These are phyloP conservation scores for Diadophis punctatus DNA, from an alignment of 2,113 vertebrate species.

Conservation along the genomic window DNA sequence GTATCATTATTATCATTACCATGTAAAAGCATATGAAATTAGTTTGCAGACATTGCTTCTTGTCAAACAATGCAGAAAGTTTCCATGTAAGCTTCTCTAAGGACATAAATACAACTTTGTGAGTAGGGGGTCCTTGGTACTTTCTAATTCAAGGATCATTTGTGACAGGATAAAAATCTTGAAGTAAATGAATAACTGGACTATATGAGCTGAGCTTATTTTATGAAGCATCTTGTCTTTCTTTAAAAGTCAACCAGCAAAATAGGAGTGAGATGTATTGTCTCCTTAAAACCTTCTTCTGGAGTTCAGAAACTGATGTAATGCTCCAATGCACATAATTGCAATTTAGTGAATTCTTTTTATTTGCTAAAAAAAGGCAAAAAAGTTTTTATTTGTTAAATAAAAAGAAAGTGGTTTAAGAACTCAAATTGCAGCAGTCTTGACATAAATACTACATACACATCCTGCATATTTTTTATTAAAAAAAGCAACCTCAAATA, in stretches of 20 bases:
- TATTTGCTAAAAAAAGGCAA: neutral
- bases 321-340: neutral
- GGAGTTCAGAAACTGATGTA: neutral
- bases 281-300: neutral
- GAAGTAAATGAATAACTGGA: neutral
- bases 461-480: conserved; percentile 1
- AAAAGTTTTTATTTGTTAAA: neutral
- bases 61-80: neutral
- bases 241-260: neutral
- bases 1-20: neutral
- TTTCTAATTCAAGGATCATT: neutral
- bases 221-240: neutral
- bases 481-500: conserved; percentile 34
- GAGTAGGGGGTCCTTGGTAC: neutral
- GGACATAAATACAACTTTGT: neutral
- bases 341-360: neutral
- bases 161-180: neutral
- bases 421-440: neutral
- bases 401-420: neutral
- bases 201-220: neutral
- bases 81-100: neutral
- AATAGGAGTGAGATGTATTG: neutral
- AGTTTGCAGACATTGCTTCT: neutral
- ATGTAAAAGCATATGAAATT: neutral
- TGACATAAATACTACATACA: conserved; percentile 59